phyloP scores from a whole-genome alignment of 37 sponge, comb jelly and placozoan genomes.

The Spongia lamella region DNA sequence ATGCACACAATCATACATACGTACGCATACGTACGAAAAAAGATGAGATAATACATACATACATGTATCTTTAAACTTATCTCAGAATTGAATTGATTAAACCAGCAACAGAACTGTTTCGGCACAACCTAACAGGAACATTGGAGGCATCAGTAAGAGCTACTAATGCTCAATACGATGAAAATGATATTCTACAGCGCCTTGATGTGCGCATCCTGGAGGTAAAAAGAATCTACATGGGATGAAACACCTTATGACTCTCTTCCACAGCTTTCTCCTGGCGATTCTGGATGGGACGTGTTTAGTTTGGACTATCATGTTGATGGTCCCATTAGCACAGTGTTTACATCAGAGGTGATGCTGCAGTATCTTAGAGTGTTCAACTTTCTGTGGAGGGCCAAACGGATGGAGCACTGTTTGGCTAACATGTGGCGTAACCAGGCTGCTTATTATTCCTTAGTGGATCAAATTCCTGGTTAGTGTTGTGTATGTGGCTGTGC shows the following conservation, averaged over 20 bases:
- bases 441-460: slow-evolving; percentile 32
- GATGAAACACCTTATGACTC: too few species aligned
- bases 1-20: not conserved
- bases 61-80: not conserved
- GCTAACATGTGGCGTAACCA: slow-evolving; percentile 78
- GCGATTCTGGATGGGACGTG: slow-evolving; percentile 97
- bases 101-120: slow-evolving; percentile 67
- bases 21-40: not conserved
- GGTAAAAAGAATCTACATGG: slow-evolving; percentile 18
- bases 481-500: not conserved
- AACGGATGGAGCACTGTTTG: slow-evolving; percentile 89
- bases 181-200: slow-evolving; percentile 77
- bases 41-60: not conserved
- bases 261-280: slow-evolving; percentile 56
- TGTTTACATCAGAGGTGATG: slow-evolving; percentile 81
- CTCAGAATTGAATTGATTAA: slow-evolving; percentile 76
- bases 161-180: slow-evolving; percentile 97
- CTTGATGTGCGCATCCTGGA: slow-evolving; percentile 89
- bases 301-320: slow-evolving; percentile 96
- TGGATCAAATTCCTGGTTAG: slow-evolving; percentile 68
- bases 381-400: slow-evolving; percentile 97
- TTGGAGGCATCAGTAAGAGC: slow-evolving; percentile 89
- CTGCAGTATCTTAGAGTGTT: slow-evolving; percentile 77
- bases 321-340: slow-evolving; percentile 88
- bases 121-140: slow-evolving; percentile 88